A percentile compares a stretch with the other conserved stretches of the same genome.
Evolutionary conservation across 2,113 vertebrate species (phyloP).

Genomic region (Strix uralensis): DNA sequence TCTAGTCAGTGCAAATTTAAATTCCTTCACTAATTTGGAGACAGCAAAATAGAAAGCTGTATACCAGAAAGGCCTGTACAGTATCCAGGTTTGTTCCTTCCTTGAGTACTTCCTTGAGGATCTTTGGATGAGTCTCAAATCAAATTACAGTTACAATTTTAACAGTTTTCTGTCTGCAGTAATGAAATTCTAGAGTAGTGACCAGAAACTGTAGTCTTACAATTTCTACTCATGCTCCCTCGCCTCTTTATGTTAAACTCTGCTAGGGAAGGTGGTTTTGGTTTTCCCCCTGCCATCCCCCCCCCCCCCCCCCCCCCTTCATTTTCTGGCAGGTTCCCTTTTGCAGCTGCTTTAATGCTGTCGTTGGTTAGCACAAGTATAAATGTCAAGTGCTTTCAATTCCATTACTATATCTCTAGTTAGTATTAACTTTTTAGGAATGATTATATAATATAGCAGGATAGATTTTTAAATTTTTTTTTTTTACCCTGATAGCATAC

Average conservation of each 20-base stretch:
- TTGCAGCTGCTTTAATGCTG: conserved; percentile 15
- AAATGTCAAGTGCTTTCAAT: conserved; percentile 39
- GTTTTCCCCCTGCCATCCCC: not conserved
- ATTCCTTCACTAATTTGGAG: not conserved
- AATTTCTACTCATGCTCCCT: not conserved
- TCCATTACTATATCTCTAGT: conserved; percentile 9
- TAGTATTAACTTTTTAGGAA: conserved; percentile 32
- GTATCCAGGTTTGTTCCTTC: not conserved
- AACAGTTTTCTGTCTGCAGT: not conserved
- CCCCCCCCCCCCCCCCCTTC: not conserved
- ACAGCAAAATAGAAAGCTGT: not conserved
- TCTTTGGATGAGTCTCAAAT: not conserved
- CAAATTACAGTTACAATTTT: not conserved
- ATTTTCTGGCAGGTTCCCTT: conserved; percentile 32
- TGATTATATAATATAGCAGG: not conserved
- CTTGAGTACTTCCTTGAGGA: not conserved
- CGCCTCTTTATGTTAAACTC: not conserved
- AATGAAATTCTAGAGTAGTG: not conserved
- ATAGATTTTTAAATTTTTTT: not conserved
- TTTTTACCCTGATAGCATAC: not conserved
- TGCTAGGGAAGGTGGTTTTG: not conserved
- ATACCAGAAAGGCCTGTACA: not conserved
- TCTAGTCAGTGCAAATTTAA: not conserved
- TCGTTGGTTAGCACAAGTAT: conserved; percentile 16
- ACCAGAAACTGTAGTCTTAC: not conserved